Base-by-base conservation (phyloP, 1,140 invertebrate species). In the Drosophila kurseongensis region DNA sequence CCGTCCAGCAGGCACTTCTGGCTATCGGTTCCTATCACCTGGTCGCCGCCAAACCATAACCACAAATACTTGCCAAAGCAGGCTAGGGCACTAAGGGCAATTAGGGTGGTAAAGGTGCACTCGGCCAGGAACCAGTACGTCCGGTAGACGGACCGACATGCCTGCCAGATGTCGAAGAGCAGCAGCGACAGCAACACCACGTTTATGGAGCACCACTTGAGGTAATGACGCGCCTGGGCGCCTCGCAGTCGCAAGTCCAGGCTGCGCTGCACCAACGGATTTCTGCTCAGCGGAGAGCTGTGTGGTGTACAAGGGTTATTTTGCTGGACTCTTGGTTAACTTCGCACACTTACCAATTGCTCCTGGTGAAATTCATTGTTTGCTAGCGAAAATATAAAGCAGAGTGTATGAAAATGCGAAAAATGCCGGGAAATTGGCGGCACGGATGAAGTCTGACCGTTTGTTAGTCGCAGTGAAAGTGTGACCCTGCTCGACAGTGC, bases 1-100 rank as follows among this genome's bases (percentile, higher is more conserved):
- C 90, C 91, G 45, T 93, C 86, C 13, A 94, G 73, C 29, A 94
- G 67, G 63, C 82, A 80, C 48, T 91, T 86, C 32, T 94, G 93
- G 58, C 80, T 62, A 18, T 79, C 65, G 12, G 91, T 93, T 4
- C 93, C 91, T 8, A 75, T 40, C 10, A 93, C 75, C 36, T 81
- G 79, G 48, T 92, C 84, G 2, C 67, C 71, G 32, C 60, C 65
- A 5, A 93, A 65, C 40, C 77, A 61, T 56, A 91, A 86, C 56
- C 81, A 86, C 18, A 93, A 45, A 76, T 93, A 93, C 61, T 91
- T 92, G 29, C 50, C 75, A 44, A 94, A 73, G 69, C 93, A 92
- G 68, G 92, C 93, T 5, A 93, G 5, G 0, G 91, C 72, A 75
- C 93, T 93, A 1, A 93, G 68, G 5, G 62, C 78, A 3, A 93